phyloP scores from a whole-genome alignment of 2,888 invertebrate species.

The Silvanus unidentatus region DNA sequence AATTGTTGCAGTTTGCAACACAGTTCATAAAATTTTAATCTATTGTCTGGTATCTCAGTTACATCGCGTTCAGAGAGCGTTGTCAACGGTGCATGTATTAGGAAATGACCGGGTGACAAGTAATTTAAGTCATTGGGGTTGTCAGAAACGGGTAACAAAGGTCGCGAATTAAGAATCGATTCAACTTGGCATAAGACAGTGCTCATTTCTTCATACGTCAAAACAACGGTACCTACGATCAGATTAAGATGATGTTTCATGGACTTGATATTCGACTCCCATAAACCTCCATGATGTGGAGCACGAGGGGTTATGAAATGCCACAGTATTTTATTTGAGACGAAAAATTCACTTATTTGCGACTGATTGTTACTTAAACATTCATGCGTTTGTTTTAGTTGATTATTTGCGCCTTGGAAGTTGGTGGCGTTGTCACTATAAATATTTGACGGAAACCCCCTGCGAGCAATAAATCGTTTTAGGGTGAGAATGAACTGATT shows the following conservation, averaged over 20 bases:
- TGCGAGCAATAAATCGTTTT: slow-evolving; percentile 6
- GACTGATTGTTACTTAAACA: not conserved
- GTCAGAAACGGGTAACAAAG: slow-evolving; percentile 7
- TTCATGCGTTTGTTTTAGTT: not conserved
- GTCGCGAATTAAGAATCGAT: slow-evolving; percentile 27
- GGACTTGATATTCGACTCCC: not conserved
- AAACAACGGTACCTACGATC: slow-evolving; percentile 17
- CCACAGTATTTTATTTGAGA: not conserved
- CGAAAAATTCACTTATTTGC: too few relatives aligned
- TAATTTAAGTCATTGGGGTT: not conserved
- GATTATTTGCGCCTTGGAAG: slow-evolving; percentile 10
- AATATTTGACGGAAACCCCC: slow-evolving; percentile 1
- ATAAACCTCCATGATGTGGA: not conserved
- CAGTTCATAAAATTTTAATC: not conserved
- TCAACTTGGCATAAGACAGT: slow-evolving; percentile 25
- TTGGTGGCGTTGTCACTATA: slow-evolving; percentile 9
- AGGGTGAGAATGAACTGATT: slow-evolving; percentile 11
- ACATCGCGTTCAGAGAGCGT: not conserved
- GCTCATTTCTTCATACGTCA: slow-evolving; percentile 26
- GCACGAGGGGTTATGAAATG: not conserved
- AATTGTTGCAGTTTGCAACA: not conserved
- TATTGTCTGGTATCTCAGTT: not conserved
- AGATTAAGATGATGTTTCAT: slow-evolving; percentile 1
- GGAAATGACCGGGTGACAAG: not conserved
- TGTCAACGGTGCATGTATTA: not conserved